Conservation (phyloP, 2,113 vertebrate species). For the Chaetodon trifascialis region DNA sequence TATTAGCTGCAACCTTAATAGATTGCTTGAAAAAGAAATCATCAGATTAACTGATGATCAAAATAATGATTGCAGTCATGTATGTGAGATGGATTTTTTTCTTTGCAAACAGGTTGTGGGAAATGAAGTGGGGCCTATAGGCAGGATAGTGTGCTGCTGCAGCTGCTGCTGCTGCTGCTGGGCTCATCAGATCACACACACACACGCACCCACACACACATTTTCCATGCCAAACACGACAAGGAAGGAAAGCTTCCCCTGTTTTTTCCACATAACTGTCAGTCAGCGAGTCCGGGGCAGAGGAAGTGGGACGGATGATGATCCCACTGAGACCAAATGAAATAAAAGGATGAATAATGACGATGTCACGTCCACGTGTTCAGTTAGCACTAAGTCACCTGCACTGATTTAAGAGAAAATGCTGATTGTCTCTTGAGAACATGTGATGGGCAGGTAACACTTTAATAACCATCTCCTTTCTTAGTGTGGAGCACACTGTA, state of each 20-base stretch:
- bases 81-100: neutral
- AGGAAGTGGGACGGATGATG: conserved; percentile 63
- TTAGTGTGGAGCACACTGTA: neutral
- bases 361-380: conserved; percentile 28
- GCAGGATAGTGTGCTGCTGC: conserved; percentile 29
- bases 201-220: conserved; percentile 29
- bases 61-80: neutral
- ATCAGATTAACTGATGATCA: neutral
- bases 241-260: conserved; percentile 50
- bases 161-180: conserved; percentile 35
- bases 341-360: conserved; percentile 65
- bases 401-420: neutral
- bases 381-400: conserved; percentile 7
- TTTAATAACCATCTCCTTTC: neutral
- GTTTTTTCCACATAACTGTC: conserved; percentile 64
- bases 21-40: neutral
- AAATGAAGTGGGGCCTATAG: conserved; percentile 4
- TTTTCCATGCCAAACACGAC: conserved; percentile 17
- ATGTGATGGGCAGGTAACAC: neutral
- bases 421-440: conserved; percentile 3
- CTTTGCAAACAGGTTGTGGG: neutral
- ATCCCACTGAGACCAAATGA: conserved; percentile 55
- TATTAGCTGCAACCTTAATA: neutral
- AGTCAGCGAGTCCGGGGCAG: conserved; percentile 39
- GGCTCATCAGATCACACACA: conserved; percentile 29